These are phyloP conservation scores for Dreissena rostriformis DNA, from an alignment of 1,140 invertebrate species.

Conservation along the genomic window DNA sequence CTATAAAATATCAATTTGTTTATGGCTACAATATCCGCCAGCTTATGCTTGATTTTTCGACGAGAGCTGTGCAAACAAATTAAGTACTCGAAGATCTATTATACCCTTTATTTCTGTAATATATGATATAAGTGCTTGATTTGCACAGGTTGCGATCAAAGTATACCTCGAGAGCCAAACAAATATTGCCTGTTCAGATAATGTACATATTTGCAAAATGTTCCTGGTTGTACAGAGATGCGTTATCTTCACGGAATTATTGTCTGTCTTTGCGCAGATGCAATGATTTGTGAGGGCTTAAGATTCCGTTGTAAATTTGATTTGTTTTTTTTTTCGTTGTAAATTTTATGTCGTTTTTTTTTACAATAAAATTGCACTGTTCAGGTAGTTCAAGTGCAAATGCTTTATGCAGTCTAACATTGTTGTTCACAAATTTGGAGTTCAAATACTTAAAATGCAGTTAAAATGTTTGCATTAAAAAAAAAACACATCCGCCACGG, in stretches of 20 bases:
- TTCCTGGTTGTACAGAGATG: neutral
- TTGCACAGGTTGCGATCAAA: neutral
- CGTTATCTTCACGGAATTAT: neutral
- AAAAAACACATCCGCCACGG: too few relatives aligned
- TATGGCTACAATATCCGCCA: too few relatives aligned
- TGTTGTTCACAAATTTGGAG: too few relatives aligned
- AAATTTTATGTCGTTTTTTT: too few relatives aligned
- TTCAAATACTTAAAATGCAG: too few relatives aligned
- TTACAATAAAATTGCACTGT: too few relatives aligned
- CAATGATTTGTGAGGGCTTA: neutral
- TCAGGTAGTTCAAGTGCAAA: too few relatives aligned
- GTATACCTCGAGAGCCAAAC: neutral
- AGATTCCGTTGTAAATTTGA: neutral
- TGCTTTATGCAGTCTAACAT: too few relatives aligned
- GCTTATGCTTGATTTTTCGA: neutral
- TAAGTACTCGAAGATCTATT: conserved; percentile 51
- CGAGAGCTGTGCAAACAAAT: conserved; percentile 51
- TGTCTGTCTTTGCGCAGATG: neutral
- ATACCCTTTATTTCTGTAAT: conserved; percentile 19
- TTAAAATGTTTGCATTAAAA: too few relatives aligned
- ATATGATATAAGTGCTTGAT: conserved; percentile 9
- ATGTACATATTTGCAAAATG: too few relatives aligned
- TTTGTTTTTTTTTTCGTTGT: too few relatives aligned
- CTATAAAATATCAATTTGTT: too few relatives aligned
- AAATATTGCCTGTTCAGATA: conserved; percentile 3